Percentiles rank a stretch among this genome's conserved stretches.
These are phyloP conservation scores for Helogale parvula DNA, from an alignment of 2,113 vertebrate species.

Conservation along the genomic window DNA sequence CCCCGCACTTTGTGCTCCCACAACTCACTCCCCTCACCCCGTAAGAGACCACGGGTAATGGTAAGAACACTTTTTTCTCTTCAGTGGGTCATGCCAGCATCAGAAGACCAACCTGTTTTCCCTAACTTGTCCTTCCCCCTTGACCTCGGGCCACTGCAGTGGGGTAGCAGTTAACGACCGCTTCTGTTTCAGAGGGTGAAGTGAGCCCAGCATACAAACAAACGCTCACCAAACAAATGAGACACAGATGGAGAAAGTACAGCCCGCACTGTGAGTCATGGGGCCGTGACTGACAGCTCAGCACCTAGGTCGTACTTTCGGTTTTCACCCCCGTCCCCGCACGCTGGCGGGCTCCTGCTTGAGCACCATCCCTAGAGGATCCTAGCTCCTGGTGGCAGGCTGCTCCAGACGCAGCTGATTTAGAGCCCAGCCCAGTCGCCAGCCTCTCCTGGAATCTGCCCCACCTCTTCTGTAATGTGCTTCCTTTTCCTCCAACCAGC, in stretches of 20 bases:
- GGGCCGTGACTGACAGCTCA: neutral
- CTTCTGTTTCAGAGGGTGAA: neutral
- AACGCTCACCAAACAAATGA: neutral
- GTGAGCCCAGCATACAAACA: neutral
- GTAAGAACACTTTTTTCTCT: neutral
- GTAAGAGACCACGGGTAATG: neutral
- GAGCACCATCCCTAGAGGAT: neutral
- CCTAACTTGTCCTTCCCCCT: too few species aligned
- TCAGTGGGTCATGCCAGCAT: neutral
- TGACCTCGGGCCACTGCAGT: too few species aligned
- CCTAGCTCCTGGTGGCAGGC: neutral
- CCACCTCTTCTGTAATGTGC: neutral
- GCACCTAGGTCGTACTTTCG: neutral
- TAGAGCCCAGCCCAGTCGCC: neutral
- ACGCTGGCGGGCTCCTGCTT: neutral
- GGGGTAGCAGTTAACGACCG: neutral
- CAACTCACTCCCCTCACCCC: neutral
- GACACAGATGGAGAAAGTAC: neutral
- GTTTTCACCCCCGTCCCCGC: neutral
- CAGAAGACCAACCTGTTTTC: neutral
- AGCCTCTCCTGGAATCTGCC: neutral
- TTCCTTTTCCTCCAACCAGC: neutral
- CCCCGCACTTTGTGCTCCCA: rapidly evolving
- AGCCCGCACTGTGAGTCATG: neutral
- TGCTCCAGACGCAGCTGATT: neutral